Percentiles rank a stretch among this genome's conserved stretches.
Evolutionary conservation across 2,113 vertebrate species (phyloP).

Genomic region (Hippocampus zosterae): DNA sequence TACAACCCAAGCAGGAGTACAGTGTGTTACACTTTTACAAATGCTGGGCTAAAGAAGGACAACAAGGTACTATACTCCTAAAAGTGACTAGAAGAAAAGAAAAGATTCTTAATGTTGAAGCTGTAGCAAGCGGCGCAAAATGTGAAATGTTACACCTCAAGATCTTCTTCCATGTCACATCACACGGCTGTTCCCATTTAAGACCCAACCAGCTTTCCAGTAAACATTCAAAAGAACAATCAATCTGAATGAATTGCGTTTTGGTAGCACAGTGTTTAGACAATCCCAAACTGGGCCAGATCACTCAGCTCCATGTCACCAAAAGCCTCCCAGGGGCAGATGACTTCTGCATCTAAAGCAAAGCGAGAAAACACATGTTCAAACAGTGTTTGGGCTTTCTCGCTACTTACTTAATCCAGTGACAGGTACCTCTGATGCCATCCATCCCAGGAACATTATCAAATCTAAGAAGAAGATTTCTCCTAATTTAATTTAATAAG

Average conservation of each 20-base stretch:
- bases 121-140: too few species aligned
- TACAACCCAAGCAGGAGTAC: too few species aligned
- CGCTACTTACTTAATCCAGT: neutral
- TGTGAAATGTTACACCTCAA: too few species aligned
- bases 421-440: conserved; percentile 5
- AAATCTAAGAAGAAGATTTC: neutral
- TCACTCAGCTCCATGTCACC: conserved; percentile 85
- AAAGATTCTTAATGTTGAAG: too few species aligned
- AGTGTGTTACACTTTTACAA: too few species aligned
- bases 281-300: conserved; percentile 82
- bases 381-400: neutral
- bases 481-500: neutral
- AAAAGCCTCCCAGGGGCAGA: conserved; percentile 88
- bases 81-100: too few species aligned
- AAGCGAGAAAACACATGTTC: neutral
- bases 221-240: neutral
- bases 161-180: too few species aligned
- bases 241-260: neutral
- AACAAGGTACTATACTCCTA: too few species aligned
- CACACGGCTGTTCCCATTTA: too few species aligned
- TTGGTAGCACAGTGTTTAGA: conserved; percentile 53
- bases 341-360: conserved; percentile 46
- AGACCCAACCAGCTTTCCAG: too few species aligned
- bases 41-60: too few species aligned
- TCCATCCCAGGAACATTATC: conserved; percentile 21